Percentiles rank a stretch among this genome's conserved stretches.
Conservation (phyloP, 2,888 invertebrate genomes). For the Orchestes rusci region DNA sequence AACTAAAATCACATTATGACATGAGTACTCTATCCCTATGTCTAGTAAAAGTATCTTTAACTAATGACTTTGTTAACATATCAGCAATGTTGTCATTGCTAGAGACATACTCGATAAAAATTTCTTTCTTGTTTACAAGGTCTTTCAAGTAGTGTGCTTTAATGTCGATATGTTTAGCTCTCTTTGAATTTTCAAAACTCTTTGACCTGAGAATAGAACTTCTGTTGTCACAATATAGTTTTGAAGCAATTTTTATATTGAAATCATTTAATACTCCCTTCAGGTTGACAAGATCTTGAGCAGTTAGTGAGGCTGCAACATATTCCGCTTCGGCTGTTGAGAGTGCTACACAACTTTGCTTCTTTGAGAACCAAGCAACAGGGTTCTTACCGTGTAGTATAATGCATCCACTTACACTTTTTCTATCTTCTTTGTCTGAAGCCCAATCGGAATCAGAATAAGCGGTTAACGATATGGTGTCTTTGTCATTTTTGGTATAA, state of each 20-base stretch:
- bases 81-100: no score
- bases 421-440: conserved; percentile 14
- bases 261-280: no score
- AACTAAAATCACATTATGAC: no score
- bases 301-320: no score
- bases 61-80: no score
- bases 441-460: conserved; percentile 23
- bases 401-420: conserved; percentile 22
- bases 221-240: conserved; percentile 10
- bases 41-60: no score
- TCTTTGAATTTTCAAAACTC: conserved; percentile 21
- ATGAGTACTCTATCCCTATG: no score
- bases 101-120: conserved; percentile 15
- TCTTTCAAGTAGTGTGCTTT: conserved; percentile 14
- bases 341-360: conserved; percentile 15
- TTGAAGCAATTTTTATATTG: no score
- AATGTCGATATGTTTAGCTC: conserved; percentile 17
- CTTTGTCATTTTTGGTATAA: not conserved
- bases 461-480: conserved; percentile 1
- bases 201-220: conserved; percentile 13
- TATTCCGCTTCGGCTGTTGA: conserved; percentile 16
- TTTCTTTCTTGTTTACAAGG: conserved; percentile 8
- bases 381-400: conserved; percentile 20
- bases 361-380: conserved; percentile 7
- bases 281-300: no score